Percentiles rank a stretch among this genome's conserved stretches.
Conservation (phyloP, 2,888 invertebrate genomes). For the Mesorhabditis belari region DNA sequence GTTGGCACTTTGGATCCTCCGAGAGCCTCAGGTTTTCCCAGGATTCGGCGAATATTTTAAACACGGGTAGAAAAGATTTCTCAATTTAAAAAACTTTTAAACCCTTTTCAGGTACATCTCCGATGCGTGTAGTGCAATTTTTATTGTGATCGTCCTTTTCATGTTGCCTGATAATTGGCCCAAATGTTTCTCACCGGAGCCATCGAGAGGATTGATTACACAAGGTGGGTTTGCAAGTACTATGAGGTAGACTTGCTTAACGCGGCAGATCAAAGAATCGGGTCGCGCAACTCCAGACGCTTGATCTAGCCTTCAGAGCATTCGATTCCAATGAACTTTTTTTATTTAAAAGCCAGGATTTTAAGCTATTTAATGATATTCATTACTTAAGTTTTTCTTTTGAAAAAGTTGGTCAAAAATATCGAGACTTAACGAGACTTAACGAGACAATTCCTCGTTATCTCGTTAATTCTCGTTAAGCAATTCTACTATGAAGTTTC, state of each 20-base stretch:
- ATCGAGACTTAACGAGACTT: too few relatives aligned
- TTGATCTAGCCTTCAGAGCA: too few relatives aligned
- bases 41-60: constrained; percentile 69
- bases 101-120: constrained; percentile 40
- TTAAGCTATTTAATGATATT: too few relatives aligned
- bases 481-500: too few relatives aligned
- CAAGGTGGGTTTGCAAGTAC: background rate
- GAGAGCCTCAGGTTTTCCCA: constrained; percentile 76
- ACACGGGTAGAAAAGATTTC: constrained; percentile 24
- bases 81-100: background rate
- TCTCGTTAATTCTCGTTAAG: too few relatives aligned
- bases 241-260: too few relatives aligned
- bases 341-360: too few relatives aligned
- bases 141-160: constrained; percentile 76
- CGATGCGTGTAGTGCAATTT: constrained; percentile 65
- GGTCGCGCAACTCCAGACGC: too few relatives aligned
- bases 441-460: too few relatives aligned
- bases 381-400: too few relatives aligned
- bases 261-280: background rate
- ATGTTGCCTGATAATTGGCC: constrained; percentile 70
- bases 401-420: too few relatives aligned
- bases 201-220: background rate
- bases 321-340: too few relatives aligned
- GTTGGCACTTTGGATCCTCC: constrained; percentile 78
- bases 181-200: constrained; percentile 5